Conservation (phyloP, 2,797 vertebrate genomes). For the Dicrostonyx torquatus region DNA sequence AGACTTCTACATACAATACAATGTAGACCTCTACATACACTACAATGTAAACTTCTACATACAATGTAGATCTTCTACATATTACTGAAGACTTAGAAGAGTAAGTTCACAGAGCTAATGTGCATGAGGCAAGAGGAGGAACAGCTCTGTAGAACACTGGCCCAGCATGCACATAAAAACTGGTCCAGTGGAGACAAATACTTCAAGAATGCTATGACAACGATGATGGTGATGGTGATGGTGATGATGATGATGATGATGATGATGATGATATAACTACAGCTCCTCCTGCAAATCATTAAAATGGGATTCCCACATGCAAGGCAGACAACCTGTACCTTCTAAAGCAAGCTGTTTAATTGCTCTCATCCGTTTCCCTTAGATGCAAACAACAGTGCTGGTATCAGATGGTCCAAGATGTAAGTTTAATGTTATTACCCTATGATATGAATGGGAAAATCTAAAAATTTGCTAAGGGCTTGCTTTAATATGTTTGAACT, state of each 20-base stretch:
- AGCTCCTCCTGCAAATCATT: background rate
- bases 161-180: background rate
- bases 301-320: background rate
- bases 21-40: background rate
- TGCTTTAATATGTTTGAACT: background rate
- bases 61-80: background rate
- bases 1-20: background rate
- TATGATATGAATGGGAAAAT: background rate
- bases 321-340: background rate
- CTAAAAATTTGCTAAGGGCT: background rate
- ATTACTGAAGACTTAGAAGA: background rate
- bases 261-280: background rate
- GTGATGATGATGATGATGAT: too few relatives aligned
- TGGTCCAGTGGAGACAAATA: background rate
- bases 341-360: background rate
- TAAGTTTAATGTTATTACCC: background rate
- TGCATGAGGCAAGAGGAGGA: background rate
- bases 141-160: background rate
- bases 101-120: background rate
- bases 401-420: background rate
- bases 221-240: too few relatives aligned
- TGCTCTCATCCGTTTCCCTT: background rate
- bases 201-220: background rate
- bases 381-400: background rate
- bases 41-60: background rate